Base-by-base conservation (phyloP, 1,140 invertebrate species). In the Brevipalpus yothersi region DNA sequence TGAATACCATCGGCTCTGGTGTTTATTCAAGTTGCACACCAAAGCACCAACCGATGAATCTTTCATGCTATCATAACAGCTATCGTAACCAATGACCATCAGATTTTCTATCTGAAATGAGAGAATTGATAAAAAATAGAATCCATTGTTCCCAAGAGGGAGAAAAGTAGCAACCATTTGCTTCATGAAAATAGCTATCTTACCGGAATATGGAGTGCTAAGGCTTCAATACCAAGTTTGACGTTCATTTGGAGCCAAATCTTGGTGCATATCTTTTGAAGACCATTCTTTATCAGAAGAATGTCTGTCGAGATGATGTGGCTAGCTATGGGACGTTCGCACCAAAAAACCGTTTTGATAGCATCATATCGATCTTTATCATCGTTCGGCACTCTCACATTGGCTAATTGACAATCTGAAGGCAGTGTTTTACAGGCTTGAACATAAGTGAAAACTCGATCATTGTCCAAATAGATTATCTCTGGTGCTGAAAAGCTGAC, bases 201-300 rank as follows among this genome's bases (percentile, higher is more conserved):
- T 65, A 76, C 72, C 15, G 78, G 77, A 42, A 78, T 74, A 13
- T 67, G 60, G 10, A 78, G 63, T 17, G 64, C 66, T 78, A 78
- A 79, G 9, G 77, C 69, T 58, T 76, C 76, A 58, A 75, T 77
- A 58, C 77, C 78, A 13, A 79, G 65, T 65, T 79, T 79, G 41
- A 71, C 72, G 64, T 76, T 77, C 41, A 79, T 75, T 66, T 79
- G 78, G 41, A 80, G 69, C 0, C 71, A 72, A 54, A 80, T 72
- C 66, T 93, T 94, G 0, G 86, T 89, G 0, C 83, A 83, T 45
- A 93, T 81, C 75, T 82, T 78, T 0, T 64, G 59, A 23, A 60
- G 65, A 7, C 59, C 60, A 23, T 77, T 63, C 72, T 73, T 7
- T 31, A n/a, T n/a, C n/a, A n/a, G n/a, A n/a, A n/a, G n/a, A n/a